Evolutionary conservation across 2,113 vertebrate genomes (phyloP), one percentile per base, ranked within the genome.

Genomic region (Macquaria ambigua): DNA sequence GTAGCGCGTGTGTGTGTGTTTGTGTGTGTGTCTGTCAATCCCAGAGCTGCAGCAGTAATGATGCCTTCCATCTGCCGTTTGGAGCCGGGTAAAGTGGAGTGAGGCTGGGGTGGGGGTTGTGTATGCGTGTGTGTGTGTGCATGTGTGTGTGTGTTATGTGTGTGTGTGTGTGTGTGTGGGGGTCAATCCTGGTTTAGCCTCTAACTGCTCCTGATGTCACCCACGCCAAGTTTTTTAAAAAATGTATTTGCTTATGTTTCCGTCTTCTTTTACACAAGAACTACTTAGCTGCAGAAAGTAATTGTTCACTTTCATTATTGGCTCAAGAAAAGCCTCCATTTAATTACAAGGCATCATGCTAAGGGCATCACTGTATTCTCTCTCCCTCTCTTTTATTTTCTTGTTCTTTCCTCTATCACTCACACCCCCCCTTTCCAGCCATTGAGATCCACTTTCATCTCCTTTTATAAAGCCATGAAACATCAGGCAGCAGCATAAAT

Each of bases 391-490:
- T 83, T 52, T 58, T 12, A 68, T 66, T 87, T 77, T 74, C 62
- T 77, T 58, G 4, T 86, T 70, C 59, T 48, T 62, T 43, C 58
- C 21, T 41, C 25, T 9, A 55, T 68, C 75, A 10, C 39, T 62
- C 69, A 1, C n/a, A 0, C 73, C 14, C 64, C 39, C 6, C 11
- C 56, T 70, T 37, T 41, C 61, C 31, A 67, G 77, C 83, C 70
- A 72, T 39, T 48, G 74, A 88, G 70, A 83, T 74, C 81, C 82
- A 91, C 90, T 93, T 94, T 93, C 89, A 91, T 93, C 87, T 88
- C 58, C 56, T 83, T 87, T 93, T 77, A 91, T 91, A 88, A 91
- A 93, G 90, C 89, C 90, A 87, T 90, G 87, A 93, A 92, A 90
- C 90, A 91, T 88, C 89, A 79, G 88, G 85, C 85, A n/a, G 78